These are phyloP conservation scores for Acheta domesticus DNA, from an alignment of 2,888 invertebrate genomes.

Conservation along the genomic window DNA sequence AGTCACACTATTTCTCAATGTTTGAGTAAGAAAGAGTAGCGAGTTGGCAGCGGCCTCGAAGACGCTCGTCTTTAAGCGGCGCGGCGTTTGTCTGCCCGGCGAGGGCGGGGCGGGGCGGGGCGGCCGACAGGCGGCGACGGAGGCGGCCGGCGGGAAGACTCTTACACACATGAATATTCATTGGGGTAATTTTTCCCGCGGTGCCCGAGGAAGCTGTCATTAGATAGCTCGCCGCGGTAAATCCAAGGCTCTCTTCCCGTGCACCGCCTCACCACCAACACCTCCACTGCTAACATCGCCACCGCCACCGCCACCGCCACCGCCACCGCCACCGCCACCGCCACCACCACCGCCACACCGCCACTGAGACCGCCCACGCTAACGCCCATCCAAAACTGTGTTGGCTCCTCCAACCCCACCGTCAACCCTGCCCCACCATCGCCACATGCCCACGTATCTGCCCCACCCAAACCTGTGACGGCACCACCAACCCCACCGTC, in stretches of 20 bases:
- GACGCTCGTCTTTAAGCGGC: background rate
- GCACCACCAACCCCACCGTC: too few species aligned
- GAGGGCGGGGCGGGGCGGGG: too few species aligned
- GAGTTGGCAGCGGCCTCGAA: background rate
- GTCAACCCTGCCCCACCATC: too few species aligned
- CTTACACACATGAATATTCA: slow-evolving; percentile 18
- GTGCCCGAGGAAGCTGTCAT: slow-evolving; percentile 10
- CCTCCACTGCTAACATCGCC: background rate
- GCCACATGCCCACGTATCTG: too few species aligned
- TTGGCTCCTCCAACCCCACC: too few species aligned
- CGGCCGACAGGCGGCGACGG: background rate
- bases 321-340: too few species aligned
- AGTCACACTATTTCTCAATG: too few species aligned
- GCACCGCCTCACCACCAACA: background rate
- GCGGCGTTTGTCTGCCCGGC: background rate
- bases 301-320: too few species aligned
- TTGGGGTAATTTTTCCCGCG: slow-evolving; percentile 18
- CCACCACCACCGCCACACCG: too few species aligned
- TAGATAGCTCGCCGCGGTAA: background rate
- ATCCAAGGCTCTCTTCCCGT: background rate
- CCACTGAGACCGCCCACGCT: too few species aligned
- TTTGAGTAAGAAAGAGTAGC: background rate
- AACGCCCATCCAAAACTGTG: too few species aligned
- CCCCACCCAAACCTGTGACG: too few species aligned
- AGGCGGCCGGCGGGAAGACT: background rate